phyloP scores from a whole-genome alignment of 2,888 invertebrate species.

The Andrena trimmerana region DNA sequence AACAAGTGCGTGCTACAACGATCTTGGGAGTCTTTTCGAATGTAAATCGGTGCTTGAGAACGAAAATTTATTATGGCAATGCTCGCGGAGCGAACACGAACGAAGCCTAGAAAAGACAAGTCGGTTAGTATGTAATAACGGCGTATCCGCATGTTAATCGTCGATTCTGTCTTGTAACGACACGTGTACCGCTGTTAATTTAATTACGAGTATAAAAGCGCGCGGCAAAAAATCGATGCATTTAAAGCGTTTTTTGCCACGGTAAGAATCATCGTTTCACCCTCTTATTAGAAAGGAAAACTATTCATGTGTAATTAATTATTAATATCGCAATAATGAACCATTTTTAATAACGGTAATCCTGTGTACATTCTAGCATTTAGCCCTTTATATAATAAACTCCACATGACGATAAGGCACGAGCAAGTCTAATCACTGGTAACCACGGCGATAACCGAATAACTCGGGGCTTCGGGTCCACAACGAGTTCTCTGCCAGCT shows the following conservation, averaged over 20 bases:
- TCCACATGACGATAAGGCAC: slow-evolving; percentile 79
- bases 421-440: slow-evolving; percentile 40
- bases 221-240: slow-evolving; percentile 65
- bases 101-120: slow-evolving; percentile 69
- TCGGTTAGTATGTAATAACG: slow-evolving; percentile 69
- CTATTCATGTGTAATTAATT: slow-evolving; percentile 82
- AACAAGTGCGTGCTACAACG: slow-evolving; percentile 53
- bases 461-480: background rate
- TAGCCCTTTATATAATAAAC: slow-evolving; percentile 84
- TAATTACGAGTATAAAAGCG: slow-evolving; percentile 64
- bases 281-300: slow-evolving; percentile 76
- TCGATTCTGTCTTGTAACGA: slow-evolving; percentile 67
- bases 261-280: slow-evolving; percentile 74
- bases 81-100: slow-evolving; percentile 57
- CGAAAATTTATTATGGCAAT: slow-evolving; percentile 58
- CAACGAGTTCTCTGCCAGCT: background rate
- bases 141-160: slow-evolving; percentile 66
- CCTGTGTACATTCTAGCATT: slow-evolving; percentile 83
- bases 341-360: slow-evolving; percentile 82
- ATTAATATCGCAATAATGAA: slow-evolving; percentile 81
- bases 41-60: slow-evolving; percentile 70
- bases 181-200: slow-evolving; percentile 70
- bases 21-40: slow-evolving; percentile 40
- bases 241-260: slow-evolving; percentile 72
- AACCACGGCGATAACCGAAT: slow-evolving; percentile 23